Conservation (phyloP, 92 coral and sea anemone genomes). For the Virgularia gustaviana region DNA sequence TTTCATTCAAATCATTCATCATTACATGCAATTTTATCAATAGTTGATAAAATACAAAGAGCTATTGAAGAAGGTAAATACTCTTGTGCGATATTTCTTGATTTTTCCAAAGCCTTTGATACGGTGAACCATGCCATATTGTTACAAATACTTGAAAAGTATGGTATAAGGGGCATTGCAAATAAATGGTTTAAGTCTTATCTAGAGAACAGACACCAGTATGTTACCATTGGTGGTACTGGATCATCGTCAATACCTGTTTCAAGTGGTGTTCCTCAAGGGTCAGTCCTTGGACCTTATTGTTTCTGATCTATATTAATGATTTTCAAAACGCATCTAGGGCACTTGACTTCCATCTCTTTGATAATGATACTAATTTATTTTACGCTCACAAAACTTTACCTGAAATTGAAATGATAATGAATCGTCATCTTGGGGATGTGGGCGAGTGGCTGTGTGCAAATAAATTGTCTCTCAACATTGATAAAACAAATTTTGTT, state of each 20-base stretch:
- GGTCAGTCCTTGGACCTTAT: no score
- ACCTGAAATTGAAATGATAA: neutral
- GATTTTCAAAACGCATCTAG: constrained; percentile 24
- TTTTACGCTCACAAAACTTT: constrained; percentile 33
- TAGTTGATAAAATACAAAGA: constrained; percentile 46
- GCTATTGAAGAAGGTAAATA: constrained; percentile 34
- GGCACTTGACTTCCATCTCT: constrained; percentile 30
- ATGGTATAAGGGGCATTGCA: constrained; percentile 47
- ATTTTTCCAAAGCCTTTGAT: constrained; percentile 45
- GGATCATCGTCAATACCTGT: no score
- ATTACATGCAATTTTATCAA: constrained; percentile 37
- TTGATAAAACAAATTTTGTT: neutral
- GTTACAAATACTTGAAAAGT: no score
- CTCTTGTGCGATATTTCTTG: constrained; percentile 49
- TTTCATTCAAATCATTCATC: constrained; percentile 44
- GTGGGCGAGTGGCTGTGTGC: constrained; percentile 1
- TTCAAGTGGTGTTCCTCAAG: no score
- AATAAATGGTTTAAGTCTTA: constrained; percentile 40
- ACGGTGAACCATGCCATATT: no score
- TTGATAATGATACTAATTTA: constrained; percentile 36
- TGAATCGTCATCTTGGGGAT: constrained; percentile 22
- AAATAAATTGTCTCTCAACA: neutral
- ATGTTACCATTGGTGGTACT: no score
- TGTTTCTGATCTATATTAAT: no score
- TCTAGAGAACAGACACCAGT: no score